Base-by-base conservation (phyloP, 2,797 vertebrate species). In the Sebastes wilsoni region DNA sequence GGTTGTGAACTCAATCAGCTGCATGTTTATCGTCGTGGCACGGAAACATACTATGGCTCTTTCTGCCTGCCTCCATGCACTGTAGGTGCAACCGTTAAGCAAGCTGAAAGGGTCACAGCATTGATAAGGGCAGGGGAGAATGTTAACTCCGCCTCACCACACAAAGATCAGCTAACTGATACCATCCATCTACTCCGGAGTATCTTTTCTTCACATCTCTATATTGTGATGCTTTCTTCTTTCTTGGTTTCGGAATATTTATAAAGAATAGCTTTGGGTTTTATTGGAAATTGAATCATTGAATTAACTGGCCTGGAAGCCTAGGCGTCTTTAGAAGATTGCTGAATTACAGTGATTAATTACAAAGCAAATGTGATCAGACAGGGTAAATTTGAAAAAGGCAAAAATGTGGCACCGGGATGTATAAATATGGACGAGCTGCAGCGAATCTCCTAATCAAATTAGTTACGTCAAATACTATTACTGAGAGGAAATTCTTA, bases 1-100 rank as follows among this genome's bases (percentile, higher is more conserved):
- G 95, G 93, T 92, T 87, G 88, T 92, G 94, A 95, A 94, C 94
- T 92, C 94, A 94, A 95, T 95, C 94, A 95, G 88, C 85, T 84
- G 89, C 78, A 82, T 90, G 89, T 93, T 93, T 95, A 94, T 94
- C 92, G 78, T 68, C 54, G 80, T 77, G 84, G 78, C 83, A 79
- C 72, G n/a, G 38, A 89, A 46, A 87, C 81, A 83, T 78, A 87
- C 83, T 60, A 80, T 32, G 72, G 56, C 85, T 86, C 85, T 72
- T 77, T 84, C 79, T 72, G 64, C 68, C 84, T 58, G 77, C 80
- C 71, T 70, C 83, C 5, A 16, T 55, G 82, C n/a, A 38, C 84
- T 84, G 80, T 79, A 82, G 85, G 77, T 88, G 87, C 82, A 72
- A 67, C 38, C 85, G 88, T 92, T 92, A 91, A 91, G 88, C 85